These are phyloP conservation scores for Diuraphis noxia DNA, from an alignment of 1,140 invertebrate genomes.

Conservation along the genomic window DNA sequence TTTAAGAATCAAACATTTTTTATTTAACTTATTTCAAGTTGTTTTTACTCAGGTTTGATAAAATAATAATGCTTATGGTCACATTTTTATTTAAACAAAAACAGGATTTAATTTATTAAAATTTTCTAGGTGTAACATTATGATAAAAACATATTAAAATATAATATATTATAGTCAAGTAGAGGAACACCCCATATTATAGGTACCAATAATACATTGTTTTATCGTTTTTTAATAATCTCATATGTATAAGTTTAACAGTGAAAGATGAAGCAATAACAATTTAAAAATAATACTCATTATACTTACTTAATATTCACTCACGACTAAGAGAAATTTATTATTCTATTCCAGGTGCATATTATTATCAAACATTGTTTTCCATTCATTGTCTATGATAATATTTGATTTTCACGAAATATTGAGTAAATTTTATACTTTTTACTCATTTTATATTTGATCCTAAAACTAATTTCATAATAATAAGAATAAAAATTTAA, in stretches of 20 bases:
- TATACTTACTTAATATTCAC: background rate
- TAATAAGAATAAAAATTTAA: background rate
- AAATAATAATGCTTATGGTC: background rate
- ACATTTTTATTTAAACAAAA: background rate
- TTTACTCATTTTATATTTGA: background rate
- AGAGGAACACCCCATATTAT: background rate
- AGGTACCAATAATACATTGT: background rate
- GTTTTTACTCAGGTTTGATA: background rate
- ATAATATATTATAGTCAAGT: background rate
- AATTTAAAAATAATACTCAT: background rate
- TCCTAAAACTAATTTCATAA: background rate
- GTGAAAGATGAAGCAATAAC: background rate
- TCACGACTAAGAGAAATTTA: background rate
- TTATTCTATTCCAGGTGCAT: background rate
- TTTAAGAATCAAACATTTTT: background rate
- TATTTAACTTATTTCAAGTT: background rate
- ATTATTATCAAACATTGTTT: constrained; percentile 10
- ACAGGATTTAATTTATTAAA: background rate
- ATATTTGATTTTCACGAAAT: background rate
- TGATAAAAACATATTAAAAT: too few relatives aligned
- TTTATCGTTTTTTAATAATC: background rate
- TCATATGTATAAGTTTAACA: background rate
- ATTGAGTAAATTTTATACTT: background rate
- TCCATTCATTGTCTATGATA: background rate
- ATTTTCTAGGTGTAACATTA: background rate